phyloP scores from a whole-genome alignment of 2,113 vertebrate species.

The Sigmodon hispidus region DNA sequence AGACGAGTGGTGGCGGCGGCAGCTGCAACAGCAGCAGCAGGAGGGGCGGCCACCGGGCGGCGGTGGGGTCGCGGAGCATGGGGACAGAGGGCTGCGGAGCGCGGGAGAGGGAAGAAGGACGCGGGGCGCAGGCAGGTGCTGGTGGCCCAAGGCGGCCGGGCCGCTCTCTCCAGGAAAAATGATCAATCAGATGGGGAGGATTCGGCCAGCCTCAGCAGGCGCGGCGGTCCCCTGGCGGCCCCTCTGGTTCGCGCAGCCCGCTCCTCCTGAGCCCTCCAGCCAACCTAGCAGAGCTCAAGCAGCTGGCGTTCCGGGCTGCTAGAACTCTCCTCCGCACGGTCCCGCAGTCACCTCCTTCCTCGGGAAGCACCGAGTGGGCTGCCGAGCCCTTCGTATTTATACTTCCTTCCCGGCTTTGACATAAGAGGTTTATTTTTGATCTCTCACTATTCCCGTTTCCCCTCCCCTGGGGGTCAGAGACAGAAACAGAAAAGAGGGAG shows the following conservation, averaged over 20 bases:
- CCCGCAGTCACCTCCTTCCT: slow-evolving; percentile 61
- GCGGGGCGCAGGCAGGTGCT: slow-evolving; percentile 69
- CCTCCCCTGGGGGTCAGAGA: slow-evolving; percentile 89
- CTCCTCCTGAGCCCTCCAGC: slow-evolving; percentile 38
- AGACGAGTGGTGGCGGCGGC: slow-evolving; percentile 39
- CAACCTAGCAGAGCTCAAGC: slow-evolving; percentile 1
- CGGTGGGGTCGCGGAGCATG: slow-evolving; percentile 60
- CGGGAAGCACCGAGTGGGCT: slow-evolving; percentile 83
- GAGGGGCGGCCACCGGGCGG: slow-evolving; percentile 43
- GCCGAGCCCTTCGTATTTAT: slow-evolving; percentile 91
- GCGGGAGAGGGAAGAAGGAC: not conserved
- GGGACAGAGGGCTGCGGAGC: slow-evolving; percentile 49
- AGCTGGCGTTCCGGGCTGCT: slow-evolving; percentile 55
- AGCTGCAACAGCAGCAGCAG: slow-evolving; percentile 33
- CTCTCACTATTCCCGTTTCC: slow-evolving; percentile 90
- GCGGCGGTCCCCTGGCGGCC: slow-evolving; percentile 49
- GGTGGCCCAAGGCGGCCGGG: not conserved
- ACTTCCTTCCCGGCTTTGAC: slow-evolving; percentile 91
- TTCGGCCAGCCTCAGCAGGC: not conserved
- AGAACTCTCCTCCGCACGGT: slow-evolving; percentile 46
- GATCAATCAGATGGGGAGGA: not conserved
- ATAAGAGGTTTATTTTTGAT: slow-evolving; percentile 95
- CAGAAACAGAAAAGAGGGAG: slow-evolving; percentile 73
- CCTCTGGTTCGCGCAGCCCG: slow-evolving; percentile 40
- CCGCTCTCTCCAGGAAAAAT: slow-evolving; percentile 47